Conservation (phyloP, 2,888 invertebrate species). For the Nephrotoma appendiculata region DNA sequence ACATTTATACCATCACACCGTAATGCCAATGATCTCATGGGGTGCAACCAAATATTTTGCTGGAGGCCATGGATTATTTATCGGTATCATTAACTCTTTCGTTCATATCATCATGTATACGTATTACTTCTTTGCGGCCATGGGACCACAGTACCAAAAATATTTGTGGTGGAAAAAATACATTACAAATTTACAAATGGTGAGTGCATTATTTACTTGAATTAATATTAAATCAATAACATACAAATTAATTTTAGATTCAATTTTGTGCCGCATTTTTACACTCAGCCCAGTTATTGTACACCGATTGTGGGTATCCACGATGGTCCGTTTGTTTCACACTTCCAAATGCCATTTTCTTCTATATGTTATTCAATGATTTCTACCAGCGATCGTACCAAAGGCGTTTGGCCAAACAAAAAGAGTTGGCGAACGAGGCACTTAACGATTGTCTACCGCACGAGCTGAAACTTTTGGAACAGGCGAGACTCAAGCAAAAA, state of each 20-base stretch:
- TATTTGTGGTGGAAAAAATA: slow-evolving; percentile 92
- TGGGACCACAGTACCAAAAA: slow-evolving; percentile 74
- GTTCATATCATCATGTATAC: slow-evolving; percentile 92
- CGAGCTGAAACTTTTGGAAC: neutral
- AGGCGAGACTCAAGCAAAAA: neutral
- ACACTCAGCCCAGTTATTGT: slow-evolving; percentile 71
- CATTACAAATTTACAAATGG: slow-evolving; percentile 83
- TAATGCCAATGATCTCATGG: slow-evolving; percentile 92
- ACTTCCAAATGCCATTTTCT: slow-evolving; percentile 80
- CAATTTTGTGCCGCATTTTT: slow-evolving; percentile 82
- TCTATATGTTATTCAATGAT: slow-evolving; percentile 81
- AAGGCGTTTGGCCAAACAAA: slow-evolving; percentile 22
- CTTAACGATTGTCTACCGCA: slow-evolving; percentile 10
- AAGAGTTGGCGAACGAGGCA: slow-evolving; percentile 18
- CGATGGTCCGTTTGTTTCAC: slow-evolving; percentile 69
- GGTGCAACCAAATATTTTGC: slow-evolving; percentile 76
- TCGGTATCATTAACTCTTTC: slow-evolving; percentile 74
- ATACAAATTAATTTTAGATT: slow-evolving; percentile 37
- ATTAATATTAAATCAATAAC: neutral
- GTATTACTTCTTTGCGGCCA: slow-evolving; percentile 78
- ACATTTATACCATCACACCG: slow-evolving; percentile 87
- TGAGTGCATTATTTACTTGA: slow-evolving; percentile 21
- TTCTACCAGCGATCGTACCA: slow-evolving; percentile 75
- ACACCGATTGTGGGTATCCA: slow-evolving; percentile 82
- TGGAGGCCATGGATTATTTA: slow-evolving; percentile 83